Conservation (phyloP, 2,113 vertebrate species). For the Neotoma lepida region DNA sequence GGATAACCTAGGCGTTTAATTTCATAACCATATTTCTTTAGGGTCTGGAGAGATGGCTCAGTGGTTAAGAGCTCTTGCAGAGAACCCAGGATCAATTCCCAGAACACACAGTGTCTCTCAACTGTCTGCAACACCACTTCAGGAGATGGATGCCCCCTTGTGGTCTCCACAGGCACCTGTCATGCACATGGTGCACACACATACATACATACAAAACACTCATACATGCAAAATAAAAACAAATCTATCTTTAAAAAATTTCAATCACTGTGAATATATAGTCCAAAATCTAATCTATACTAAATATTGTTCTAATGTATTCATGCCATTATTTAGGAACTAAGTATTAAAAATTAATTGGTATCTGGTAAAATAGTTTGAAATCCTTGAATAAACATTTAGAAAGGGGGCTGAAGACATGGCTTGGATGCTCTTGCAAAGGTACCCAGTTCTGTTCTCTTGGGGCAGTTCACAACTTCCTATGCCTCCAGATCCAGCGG, state of each 20-base stretch:
- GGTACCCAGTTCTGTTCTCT: background rate
- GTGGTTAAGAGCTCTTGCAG: background rate
- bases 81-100: background rate
- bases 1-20: background rate
- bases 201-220: background rate
- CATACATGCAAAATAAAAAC: background rate
- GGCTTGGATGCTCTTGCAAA: background rate
- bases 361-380: constrained; percentile 5
- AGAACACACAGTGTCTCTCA: background rate
- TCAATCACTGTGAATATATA: background rate
- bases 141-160: background rate
- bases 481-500: background rate
- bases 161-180: background rate
- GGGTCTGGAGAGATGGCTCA: background rate
- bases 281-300: background rate
- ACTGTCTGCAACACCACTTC: background rate
- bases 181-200: background rate
- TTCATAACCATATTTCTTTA: background rate
- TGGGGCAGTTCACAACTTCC: background rate
- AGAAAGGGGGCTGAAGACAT: background rate
- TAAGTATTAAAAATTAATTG: background rate
- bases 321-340: background rate
- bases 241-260: background rate
- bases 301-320: background rate
- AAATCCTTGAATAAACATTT: constrained; percentile 16